phyloP scores from a whole-genome alignment of 2,888 invertebrate genomes.

The Lasioglossum marginatum region DNA sequence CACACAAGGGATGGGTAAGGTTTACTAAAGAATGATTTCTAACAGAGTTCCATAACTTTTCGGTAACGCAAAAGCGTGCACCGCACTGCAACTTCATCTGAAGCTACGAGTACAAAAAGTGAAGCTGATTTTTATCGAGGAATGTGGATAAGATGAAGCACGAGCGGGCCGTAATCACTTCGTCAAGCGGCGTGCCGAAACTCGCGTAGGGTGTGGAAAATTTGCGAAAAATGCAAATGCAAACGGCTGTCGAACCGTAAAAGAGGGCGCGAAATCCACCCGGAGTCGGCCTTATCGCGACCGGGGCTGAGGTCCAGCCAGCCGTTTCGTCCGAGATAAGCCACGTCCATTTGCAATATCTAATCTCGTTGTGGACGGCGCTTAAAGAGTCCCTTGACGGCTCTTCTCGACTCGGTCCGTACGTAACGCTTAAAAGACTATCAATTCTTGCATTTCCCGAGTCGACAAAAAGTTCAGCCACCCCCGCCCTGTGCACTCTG shows the following conservation, averaged over 20 bases:
- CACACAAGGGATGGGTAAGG: too few species aligned
- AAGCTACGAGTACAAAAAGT: neutral
- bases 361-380: constrained; percentile 73
- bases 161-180: constrained; percentile 30
- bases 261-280: constrained; percentile 65
- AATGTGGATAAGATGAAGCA: constrained; percentile 16
- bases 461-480: neutral
- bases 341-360: constrained; percentile 78
- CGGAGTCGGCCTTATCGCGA: constrained; percentile 58
- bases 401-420: constrained; percentile 43
- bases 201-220: constrained; percentile 43
- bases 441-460: constrained; percentile 36
- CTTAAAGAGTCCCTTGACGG: constrained; percentile 61
- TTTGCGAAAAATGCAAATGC: constrained; percentile 72
- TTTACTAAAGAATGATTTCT: neutral
- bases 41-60: neutral
- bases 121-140: neutral
- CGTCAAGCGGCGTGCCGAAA: constrained; percentile 34
- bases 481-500: neutral
- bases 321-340: constrained; percentile 71
- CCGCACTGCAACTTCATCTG: neutral
- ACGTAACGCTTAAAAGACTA: constrained; percentile 26
- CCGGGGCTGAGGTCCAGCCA: constrained; percentile 58
- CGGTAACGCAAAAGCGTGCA: neutral
- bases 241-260: constrained; percentile 67